Percentiles rank a stretch among this genome's conserved stretches.
Evolutionary conservation across 2,113 vertebrate genomes (phyloP).

Genomic region (Eclectus roratus): DNA sequence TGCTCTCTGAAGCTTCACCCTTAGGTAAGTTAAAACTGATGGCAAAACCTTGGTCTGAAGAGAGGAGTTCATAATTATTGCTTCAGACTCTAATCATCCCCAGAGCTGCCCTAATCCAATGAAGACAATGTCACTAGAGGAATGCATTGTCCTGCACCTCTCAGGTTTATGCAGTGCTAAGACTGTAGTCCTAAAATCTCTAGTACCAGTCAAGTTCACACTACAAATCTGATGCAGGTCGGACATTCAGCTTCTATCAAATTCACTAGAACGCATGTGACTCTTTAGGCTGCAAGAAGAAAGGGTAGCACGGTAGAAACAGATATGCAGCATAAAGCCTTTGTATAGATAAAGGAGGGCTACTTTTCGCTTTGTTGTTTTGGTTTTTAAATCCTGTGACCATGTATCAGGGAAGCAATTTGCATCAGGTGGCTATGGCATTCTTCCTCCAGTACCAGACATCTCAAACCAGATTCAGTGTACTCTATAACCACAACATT

Average conservation of each 20-base stretch:
- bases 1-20: background rate
- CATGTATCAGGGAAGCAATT: rapidly evolving
- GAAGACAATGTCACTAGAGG: background rate
- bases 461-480: background rate
- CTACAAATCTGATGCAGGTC: background rate
- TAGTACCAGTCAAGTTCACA: background rate
- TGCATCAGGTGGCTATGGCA: background rate
- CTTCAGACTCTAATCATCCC: background rate
- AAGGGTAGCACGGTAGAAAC: background rate
- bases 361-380: background rate
- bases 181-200: background rate
- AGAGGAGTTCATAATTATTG: background rate
- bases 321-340: background rate
- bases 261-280: rapidly evolving
- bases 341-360: background rate
- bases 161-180: background rate
- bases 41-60: background rate
- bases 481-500: background rate
- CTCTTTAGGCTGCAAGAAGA: background rate
- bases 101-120: background rate
- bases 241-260: background rate
- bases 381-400: background rate
- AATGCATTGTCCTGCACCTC: background rate
- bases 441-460: background rate
- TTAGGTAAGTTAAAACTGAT: background rate